These are phyloP conservation scores for Carcharodon carcharias DNA, from an alignment of 2,797 vertebrate genomes.

Conservation along the genomic window DNA sequence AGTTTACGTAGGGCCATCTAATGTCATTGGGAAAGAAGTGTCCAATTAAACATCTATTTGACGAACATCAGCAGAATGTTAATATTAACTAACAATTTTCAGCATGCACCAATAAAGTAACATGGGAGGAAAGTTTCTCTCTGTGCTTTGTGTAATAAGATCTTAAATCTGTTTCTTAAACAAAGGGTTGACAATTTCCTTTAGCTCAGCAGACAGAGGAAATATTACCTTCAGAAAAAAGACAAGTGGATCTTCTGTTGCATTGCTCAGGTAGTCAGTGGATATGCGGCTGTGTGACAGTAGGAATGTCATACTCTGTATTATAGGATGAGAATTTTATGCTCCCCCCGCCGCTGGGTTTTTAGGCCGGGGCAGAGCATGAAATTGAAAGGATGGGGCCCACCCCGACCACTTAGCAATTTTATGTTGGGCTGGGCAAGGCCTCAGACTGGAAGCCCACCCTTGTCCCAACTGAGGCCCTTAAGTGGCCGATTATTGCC, in stretches of 20 bases:
- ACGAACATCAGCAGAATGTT: not conserved
- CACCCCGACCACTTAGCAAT: too few species aligned
- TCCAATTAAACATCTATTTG: not conserved
- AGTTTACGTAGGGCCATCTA: not conserved
- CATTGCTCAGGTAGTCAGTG: not conserved
- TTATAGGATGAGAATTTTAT: not conserved
- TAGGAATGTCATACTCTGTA: not conserved
- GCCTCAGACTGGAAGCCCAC: too few species aligned
- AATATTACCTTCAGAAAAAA: not conserved
- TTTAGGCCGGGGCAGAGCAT: too few species aligned
- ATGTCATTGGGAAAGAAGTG: not conserved
- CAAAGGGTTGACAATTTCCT: not conserved
- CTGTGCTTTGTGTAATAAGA: not conserved
- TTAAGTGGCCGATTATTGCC: too few species aligned
- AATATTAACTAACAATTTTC: not conserved
- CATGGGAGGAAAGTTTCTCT: not conserved
- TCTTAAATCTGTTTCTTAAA: not conserved
- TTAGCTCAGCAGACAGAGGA: not conserved
- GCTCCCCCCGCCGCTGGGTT: too few species aligned
- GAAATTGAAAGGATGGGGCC: too few species aligned
- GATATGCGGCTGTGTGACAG: not conserved
- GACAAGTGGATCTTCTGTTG: not conserved
- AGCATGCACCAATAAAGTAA: not conserved
- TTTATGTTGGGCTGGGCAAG: too few species aligned
- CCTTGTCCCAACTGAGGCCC: too few species aligned